Evolutionary conservation across 1,140 invertebrate species (phyloP), one percentile per base, ranked within the genome.

Genomic region (Thaumatotibia leucotreta): DNA sequence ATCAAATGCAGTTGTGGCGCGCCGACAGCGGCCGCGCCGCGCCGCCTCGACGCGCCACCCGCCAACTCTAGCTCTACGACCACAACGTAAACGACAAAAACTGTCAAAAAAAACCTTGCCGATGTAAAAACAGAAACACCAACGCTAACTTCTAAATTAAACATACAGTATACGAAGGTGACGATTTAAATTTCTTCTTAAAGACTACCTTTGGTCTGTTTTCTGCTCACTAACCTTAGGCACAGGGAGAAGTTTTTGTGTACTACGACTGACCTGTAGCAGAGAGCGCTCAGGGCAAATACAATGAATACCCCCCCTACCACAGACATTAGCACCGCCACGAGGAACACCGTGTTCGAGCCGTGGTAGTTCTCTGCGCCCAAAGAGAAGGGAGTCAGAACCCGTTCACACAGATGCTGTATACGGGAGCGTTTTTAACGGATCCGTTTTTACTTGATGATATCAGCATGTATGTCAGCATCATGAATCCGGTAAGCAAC

Each of bases 231-330:
- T 97, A 97, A 97, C 96, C 96, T 97, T 95, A 97, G 95, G 95
- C 96, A 97, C 94, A 97, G 95, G 94, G 96, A 97, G 96, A 97
- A 96, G 95, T 97, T 97, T 96, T 96, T 97, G 96, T 97, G 96
- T 95, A 97, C 96, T 96, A 97, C 96, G 94, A 97, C 96, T 97
- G 96, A 97, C 96, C 98, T 98, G 96, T 99, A 99, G 95, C 98
- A 99, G 93, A 98, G 96, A 93, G 98, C 97, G 95, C 98, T 97
- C 93, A 98, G 95, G 92, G 97, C 97, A 95, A 99, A 98, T 94
- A 98, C 95, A 93, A 99, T 95, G 95, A 99, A 98, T 93, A 99
- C 97, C 93, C 97, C 97, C 93, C 97, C 97, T 94, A 99, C 97
- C 94, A 98, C 97, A 92, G 97, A 98, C 94, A 98, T 98, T 93